Percentiles rank a stretch among this genome's conserved stretches.
phyloP scores from a whole-genome alignment of 2,113 vertebrate genomes.

The Chrysemys picta region DNA sequence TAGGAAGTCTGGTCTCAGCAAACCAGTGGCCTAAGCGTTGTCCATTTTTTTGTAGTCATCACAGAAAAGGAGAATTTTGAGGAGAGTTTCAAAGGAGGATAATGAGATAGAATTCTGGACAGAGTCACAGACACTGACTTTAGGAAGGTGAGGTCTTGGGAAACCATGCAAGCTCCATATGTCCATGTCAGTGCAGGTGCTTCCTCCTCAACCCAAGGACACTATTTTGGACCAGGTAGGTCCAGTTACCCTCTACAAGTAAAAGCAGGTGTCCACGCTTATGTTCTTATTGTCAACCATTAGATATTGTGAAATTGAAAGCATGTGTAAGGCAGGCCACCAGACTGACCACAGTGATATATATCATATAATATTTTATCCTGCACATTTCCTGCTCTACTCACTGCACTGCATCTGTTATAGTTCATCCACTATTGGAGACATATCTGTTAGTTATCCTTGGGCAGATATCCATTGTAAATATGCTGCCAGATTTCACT shows the following conservation, averaged over 20 bases:
- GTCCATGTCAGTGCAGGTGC: background rate
- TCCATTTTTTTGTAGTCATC: background rate
- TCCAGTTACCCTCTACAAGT: background rate
- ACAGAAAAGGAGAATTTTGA: background rate
- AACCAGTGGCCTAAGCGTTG: background rate
- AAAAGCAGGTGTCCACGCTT: background rate
- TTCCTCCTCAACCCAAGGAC: background rate
- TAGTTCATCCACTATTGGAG: background rate
- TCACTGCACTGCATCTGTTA: slow-evolving; percentile 7
- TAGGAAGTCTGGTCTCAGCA: background rate
- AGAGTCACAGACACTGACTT: background rate
- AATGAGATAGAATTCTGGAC: background rate
- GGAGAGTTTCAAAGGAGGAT: background rate
- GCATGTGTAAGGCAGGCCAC: background rate
- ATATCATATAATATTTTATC: background rate
- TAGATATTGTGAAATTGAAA: background rate
- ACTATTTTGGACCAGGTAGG: background rate
- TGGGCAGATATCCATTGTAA: slow-evolving; percentile 18
- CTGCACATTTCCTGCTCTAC: background rate
- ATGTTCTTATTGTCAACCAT: background rate
- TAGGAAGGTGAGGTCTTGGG: accelerated
- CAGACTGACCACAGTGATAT: background rate
- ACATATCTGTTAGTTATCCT: slow-evolving; percentile 12
- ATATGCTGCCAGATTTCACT: slow-evolving; percentile 17
- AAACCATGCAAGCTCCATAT: background rate